A percentile compares a stretch with the other conserved stretches of the same genome.
phyloP scores from a whole-genome alignment of 2,797 vertebrate genomes.

The Vespertilio murinus region DNA sequence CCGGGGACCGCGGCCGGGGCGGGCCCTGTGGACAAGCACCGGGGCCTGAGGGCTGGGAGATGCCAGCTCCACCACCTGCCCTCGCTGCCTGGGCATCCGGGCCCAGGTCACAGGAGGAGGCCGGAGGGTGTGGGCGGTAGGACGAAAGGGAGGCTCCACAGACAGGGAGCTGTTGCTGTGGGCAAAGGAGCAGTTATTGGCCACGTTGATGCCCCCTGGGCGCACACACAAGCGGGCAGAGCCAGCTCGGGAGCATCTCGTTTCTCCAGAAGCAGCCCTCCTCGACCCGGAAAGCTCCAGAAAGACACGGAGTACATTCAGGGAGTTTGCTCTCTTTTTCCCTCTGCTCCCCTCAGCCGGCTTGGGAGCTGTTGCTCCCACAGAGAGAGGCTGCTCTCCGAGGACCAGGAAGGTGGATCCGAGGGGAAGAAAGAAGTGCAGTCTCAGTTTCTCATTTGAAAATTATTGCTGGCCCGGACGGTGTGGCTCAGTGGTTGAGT shows the following conservation, averaged over 20 bases:
- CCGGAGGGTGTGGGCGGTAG: not conserved
- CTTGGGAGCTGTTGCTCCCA: not conserved
- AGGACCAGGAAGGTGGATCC: not conserved
- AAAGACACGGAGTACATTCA: not conserved
- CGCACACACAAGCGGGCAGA: not conserved
- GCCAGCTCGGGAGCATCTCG: not conserved
- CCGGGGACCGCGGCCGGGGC: conserved; percentile 3
- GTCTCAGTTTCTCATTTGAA: not conserved
- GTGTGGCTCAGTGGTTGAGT: too few species aligned
- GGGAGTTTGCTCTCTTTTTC: not conserved
- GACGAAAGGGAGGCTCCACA: not conserved
- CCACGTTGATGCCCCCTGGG: rapidly evolving
- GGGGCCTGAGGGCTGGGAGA: not conserved
- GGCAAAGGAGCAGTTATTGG: not conserved
- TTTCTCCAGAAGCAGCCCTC: conserved; percentile 32
- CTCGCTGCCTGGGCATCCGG: not conserved
- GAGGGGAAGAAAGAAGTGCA: not conserved
- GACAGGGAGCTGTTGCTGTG: not conserved
- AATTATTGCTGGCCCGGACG: not conserved
- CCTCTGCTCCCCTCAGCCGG: not conserved
- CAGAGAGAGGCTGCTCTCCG: not conserved
- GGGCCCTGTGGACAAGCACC: conserved; percentile 29
- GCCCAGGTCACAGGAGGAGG: not conserved
- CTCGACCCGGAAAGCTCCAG: not conserved
- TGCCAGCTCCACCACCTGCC: not conserved